Conservation (phyloP, 2,113 vertebrate species). For the Entosphenus tridentatus region DNA sequence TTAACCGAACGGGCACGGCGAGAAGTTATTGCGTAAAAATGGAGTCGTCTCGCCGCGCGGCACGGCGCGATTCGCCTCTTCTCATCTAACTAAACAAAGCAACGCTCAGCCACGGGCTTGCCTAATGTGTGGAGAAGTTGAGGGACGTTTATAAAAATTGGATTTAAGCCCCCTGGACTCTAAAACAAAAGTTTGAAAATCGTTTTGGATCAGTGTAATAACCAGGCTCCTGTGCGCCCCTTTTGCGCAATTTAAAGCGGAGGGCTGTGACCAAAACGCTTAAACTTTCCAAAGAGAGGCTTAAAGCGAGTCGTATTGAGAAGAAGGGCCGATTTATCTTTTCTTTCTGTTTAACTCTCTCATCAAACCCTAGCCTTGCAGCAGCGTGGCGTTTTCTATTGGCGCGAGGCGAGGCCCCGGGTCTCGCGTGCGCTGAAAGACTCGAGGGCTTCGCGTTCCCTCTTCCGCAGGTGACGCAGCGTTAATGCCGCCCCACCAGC, state of each 20-base stretch:
- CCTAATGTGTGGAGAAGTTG: neutral
- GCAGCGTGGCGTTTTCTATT: neutral
- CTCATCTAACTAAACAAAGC: too few relatives aligned
- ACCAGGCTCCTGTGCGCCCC: neutral
- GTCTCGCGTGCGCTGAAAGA: neutral
- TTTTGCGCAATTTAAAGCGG: slow-evolving; percentile 3
- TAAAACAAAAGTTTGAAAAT: slow-evolving; percentile 3
- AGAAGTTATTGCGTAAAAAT: too few relatives aligned
- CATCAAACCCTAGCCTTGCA: neutral
- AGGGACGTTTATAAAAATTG: slow-evolving; percentile 5
- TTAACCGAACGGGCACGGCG: too few relatives aligned
- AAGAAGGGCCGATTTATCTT: slow-evolving; percentile 3
- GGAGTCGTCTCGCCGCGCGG: too few relatives aligned
- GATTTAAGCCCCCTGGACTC: neutral
- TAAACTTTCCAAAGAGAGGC: neutral
- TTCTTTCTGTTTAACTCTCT: slow-evolving; percentile 1
- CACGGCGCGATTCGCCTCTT: too few relatives aligned
- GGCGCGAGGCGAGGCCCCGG: neutral
- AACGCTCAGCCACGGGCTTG: neutral
- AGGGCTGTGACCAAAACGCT: slow-evolving; percentile 6
- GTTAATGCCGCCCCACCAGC: slow-evolving; percentile 3
- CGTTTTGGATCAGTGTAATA: neutral
- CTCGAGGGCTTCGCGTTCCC: neutral
- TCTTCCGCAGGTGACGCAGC: slow-evolving; percentile 4
- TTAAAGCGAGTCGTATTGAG: slow-evolving; percentile 5